phyloP scores from a whole-genome alignment of 2,888 invertebrate genomes.

The Tachina grossa region DNA sequence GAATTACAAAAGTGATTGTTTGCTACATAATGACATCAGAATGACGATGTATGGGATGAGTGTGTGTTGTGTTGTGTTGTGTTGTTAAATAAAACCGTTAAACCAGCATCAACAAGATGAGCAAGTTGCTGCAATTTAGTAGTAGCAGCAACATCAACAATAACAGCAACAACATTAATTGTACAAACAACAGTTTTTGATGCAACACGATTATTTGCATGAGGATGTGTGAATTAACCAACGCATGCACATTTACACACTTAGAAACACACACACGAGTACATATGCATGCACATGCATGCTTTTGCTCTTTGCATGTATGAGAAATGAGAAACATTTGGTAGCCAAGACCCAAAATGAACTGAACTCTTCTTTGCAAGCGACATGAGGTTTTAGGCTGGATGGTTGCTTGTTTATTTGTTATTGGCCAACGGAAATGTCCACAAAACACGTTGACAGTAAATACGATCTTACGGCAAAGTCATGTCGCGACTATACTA shows the following conservation, averaged over 20 bases:
- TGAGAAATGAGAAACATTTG: constrained; percentile 13
- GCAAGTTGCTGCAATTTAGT: no score
- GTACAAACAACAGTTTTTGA: constrained; percentile 19
- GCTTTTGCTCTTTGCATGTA: not conserved
- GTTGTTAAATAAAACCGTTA: constrained; percentile 53
- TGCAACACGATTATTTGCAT: constrained; percentile 19
- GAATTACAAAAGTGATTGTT: constrained; percentile 52
- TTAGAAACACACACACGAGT: not conserved
- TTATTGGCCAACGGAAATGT: constrained; percentile 64
- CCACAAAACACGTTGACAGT: constrained; percentile 69
- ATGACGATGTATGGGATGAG: not conserved
- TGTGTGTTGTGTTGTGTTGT: not conserved
- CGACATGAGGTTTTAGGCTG: constrained; percentile 36
- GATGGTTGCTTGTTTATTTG: constrained; percentile 28
- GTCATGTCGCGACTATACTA: constrained; percentile 70
- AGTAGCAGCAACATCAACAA: not conserved
- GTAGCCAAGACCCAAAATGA: constrained; percentile 43
- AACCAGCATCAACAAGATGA: constrained; percentile 37
- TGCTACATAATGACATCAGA: constrained; percentile 48
- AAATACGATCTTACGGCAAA: constrained; percentile 70
- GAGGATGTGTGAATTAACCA: constrained; percentile 21
- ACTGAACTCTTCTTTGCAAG: constrained; percentile 42
- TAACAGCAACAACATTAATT: constrained; percentile 21
- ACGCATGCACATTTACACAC: not conserved
- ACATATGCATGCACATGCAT: not conserved